Base-by-base conservation (phyloP, 2,797 vertebrate genomes). In the Girardinus metallicus region DNA sequence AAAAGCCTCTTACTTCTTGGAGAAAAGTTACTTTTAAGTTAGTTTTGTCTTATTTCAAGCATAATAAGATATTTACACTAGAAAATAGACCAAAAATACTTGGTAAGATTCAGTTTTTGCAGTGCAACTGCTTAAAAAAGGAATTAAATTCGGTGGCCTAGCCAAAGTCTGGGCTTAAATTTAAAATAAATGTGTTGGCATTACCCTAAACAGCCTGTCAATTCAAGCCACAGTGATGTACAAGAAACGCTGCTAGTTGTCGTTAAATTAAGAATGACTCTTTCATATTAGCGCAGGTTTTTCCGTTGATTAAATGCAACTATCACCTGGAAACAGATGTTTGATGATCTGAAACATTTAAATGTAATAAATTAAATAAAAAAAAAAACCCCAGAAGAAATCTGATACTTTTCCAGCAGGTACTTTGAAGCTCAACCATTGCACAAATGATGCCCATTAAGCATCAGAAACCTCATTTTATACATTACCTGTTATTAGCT, bases 351-450 rank as follows among this genome's bases (percentile, higher is more conserved):
- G 41, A 70, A 44, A 70, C 4, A 70, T 26, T 36, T 10, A 66
- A 36, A 31, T 21, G 34, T 62, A 23, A 51, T 23, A 51, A 51
- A 51, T 23, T 9, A 23, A 51, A 31, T 1, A 4, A 39, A 39
- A 68, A 62, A 34, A 18, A 16, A 68, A 68, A 0, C 4, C 44
- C 47, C 49, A 51, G 49, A 23, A 23, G 18, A 51, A 51, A 51
- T 51, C 1, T 9, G 39, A 70, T 43, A 5, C 10, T n/a, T 70
- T 70, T 41, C 39, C 36, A 55, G 72, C 64, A 53, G 60, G 66
- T 81, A 55, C 60, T 80, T 80, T 44, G 70, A 64, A 81, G 72
- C 44, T 75, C 41, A 82, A 76, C 31, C 75, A 44, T 77, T 71
- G 73, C 36, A 55, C 1, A 0, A n/a, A 43, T 74, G 21, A 73